These are phyloP conservation scores for Microcaecilia unicolor DNA, from an alignment of 2,797 vertebrate genomes.

Conservation along the genomic window DNA sequence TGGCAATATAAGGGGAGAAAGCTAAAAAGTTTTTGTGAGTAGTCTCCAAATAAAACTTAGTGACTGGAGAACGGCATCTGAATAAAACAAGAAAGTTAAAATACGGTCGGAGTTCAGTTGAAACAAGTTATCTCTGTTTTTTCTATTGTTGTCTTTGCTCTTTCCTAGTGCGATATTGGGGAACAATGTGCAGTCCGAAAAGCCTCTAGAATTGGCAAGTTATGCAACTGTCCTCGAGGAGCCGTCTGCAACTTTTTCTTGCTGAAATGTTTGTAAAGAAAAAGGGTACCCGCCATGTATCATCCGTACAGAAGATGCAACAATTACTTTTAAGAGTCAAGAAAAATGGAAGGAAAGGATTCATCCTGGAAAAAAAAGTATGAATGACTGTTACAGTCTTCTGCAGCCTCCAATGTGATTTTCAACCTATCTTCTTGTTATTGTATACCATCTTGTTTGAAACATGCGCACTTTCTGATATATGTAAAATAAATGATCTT, in stretches of 20 bases:
- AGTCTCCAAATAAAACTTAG: neutral
- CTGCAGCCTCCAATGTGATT: conserved; percentile 1
- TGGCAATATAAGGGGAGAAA: neutral
- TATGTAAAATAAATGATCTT: conserved; percentile 3
- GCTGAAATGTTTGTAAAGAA: conserved; percentile 57
- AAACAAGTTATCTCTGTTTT: too few relatives aligned
- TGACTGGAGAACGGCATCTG: neutral
- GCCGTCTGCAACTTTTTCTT: conserved; percentile 58
- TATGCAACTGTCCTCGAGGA: conserved; percentile 55
- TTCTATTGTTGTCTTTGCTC: too few relatives aligned
- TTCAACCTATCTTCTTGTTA: neutral
- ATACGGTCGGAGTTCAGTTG: too few relatives aligned
- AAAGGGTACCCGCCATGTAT: neutral
- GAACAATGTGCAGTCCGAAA: conserved; percentile 63
- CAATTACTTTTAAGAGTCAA: neutral
- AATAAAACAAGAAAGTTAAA: too few relatives aligned
- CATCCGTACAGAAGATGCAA: neutral
- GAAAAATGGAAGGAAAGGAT: neutral
- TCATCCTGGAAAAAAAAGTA: neutral
- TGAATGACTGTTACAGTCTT: conserved; percentile 1
- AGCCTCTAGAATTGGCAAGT: conserved; percentile 63
- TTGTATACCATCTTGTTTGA: too few relatives aligned
- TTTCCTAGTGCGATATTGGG: conserved; percentile 45
- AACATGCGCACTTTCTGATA: neutral
- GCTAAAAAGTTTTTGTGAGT: neutral